Evolutionary conservation across 2,113 vertebrate species (phyloP), one percentile per base, ranked within the genome.

Genomic region (Rostratula benghalensis): DNA sequence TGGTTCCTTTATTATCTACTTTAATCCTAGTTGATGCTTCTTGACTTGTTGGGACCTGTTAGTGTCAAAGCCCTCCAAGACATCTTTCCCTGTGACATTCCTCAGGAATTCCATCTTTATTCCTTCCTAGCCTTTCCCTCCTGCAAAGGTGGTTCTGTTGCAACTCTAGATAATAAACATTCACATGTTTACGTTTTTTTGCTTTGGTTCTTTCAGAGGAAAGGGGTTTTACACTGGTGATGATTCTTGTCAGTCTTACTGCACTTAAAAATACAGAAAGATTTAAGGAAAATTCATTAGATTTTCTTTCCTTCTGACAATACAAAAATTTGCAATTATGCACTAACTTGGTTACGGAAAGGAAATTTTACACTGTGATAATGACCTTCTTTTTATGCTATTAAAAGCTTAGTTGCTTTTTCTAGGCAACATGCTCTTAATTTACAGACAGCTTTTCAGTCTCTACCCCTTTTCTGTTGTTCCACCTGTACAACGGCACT

Each of bases 21-120:
- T 90, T 95, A 95, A 96, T 83, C 75, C 64, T 3, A 3, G 37
- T 51, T 88, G 75, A 90, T 88, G 59, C 23, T 87, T 89, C 89
- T 85, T 87, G 67, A 70, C 90, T 94, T 94, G 54, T 80, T 94
- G 75, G 59, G 91, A 95, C 54, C 54, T 93, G 82, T 88, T 65
- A 74, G 41, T 70, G 54, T 88, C 54, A 93, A 93, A 83, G 27
- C n/a, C 59, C 41, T 83, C n/a, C 7, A 11, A 0, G 5, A 25
- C n/a, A 69, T 91, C 28, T 80, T 41, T 76, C 28, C 14, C 10
- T 46, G 23, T 27, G 75, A 56, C 39, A 87, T 85, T 80, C 54
- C 41, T 94, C 37, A 89, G 79, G 78, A 95, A 91, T 83, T 91
- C 46, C 8, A 3, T 45, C 46, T 93, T 88, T 86, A 68, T 89